These are phyloP conservation scores for Latrodectus geometricus DNA, from an alignment of 1,140 invertebrate genomes.

Conservation along the genomic window DNA sequence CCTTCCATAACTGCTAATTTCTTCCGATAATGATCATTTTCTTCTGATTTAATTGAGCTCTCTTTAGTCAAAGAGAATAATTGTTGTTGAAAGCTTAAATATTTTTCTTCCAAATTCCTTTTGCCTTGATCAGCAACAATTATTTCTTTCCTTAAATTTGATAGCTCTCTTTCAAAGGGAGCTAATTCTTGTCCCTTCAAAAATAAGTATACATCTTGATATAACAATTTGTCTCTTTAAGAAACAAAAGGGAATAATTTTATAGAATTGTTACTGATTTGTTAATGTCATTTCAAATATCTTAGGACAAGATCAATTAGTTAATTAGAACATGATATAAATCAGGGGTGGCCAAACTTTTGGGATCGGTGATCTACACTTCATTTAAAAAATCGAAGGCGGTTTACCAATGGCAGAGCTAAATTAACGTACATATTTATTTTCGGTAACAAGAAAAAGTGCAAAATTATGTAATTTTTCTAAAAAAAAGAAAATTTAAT, in stretches of 20 bases:
- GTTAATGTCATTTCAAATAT: no score
- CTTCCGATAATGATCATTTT: constrained; percentile 33
- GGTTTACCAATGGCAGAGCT: no score
- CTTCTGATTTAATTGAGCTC: constrained; percentile 16
- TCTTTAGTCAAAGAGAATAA: constrained; percentile 39
- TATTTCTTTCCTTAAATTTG: constrained; percentile 39
- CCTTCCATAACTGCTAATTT: constrained; percentile 36
- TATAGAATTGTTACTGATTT: no score
- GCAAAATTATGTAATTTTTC: no score
- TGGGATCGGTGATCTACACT: no score
- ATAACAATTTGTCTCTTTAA: background rate
- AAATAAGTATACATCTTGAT: background rate
- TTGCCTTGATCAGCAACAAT: constrained; percentile 17
- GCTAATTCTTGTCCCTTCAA: constrained; percentile 48
- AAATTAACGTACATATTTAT: no score
- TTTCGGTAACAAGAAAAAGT: no score
- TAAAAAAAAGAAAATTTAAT: no score
- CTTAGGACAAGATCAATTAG: no score
- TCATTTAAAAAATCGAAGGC: no score
- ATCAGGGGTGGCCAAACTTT: no score
- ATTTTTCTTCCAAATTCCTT: constrained; percentile 48
- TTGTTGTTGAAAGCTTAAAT: constrained; percentile 19
- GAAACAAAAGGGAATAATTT: background rate
- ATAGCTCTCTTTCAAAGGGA: constrained; percentile 43
- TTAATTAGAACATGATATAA: no score